Percentiles rank a stretch among this genome's conserved stretches.
Evolutionary conservation across 2,113 vertebrate species (phyloP).

Genomic region (Oceanodroma tethys): DNA sequence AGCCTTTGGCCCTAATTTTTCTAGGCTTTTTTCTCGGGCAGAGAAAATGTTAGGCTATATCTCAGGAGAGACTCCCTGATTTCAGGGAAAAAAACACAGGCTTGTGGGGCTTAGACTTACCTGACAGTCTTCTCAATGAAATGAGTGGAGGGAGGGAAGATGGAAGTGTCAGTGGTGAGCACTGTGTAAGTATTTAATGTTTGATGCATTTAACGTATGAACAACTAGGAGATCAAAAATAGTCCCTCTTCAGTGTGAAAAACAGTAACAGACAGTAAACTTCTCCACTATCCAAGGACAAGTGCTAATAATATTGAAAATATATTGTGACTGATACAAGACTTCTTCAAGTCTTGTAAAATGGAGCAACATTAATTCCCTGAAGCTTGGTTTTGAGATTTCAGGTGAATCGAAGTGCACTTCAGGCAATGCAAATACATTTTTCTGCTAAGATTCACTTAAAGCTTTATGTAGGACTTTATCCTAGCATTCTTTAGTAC

Average conservation of each 20-base stretch:
- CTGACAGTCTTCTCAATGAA: neutral
- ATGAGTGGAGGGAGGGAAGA: neutral
- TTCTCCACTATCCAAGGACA: neutral
- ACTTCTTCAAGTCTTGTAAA: neutral
- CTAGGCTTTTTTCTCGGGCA: neutral
- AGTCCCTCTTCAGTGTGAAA: neutral
- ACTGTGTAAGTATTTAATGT: neutral
- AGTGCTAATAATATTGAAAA: neutral
- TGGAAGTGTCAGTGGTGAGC: neutral
- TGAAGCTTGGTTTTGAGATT: neutral
- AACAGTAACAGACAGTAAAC: neutral
- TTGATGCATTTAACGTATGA: neutral
- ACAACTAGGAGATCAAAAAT: neutral
- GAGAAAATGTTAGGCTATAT: neutral
- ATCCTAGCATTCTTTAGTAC: neutral
- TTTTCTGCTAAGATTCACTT: neutral
- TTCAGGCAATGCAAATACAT: neutral
- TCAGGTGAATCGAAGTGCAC: neutral
- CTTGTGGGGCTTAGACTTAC: neutral
- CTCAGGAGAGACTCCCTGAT: neutral
- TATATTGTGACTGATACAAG: neutral
- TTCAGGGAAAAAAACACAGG: neutral
- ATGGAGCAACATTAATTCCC: neutral
- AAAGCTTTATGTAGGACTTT: neutral
- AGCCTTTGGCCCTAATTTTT: neutral